Percentiles rank a stretch among this genome's conserved stretches.
phyloP scores from a whole-genome alignment of 2,797 vertebrate genomes.

The Microhierax caerulescens region DNA sequence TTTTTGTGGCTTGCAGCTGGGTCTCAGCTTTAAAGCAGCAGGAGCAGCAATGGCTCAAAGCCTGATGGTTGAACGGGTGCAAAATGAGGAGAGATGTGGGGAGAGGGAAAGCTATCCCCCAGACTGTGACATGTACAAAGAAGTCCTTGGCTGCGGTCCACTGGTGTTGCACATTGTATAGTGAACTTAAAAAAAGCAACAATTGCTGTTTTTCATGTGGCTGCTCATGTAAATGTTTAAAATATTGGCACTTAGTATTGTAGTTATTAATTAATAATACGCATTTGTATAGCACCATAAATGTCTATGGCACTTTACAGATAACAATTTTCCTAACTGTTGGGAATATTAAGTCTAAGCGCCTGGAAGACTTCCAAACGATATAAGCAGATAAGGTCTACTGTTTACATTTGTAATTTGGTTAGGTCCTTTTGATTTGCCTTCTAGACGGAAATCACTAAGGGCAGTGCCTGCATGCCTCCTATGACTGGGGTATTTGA shows the following conservation, averaged over 20 bases:
- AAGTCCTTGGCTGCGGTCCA: background rate
- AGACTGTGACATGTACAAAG: background rate
- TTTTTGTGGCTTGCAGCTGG: fast-evolving
- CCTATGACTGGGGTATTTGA: background rate
- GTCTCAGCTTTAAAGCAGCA: background rate
- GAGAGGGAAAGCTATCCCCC: background rate
- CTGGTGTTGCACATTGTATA: background rate
- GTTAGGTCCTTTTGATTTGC: background rate
- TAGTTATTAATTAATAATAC: slow-evolving; percentile 44
- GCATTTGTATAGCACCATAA: slow-evolving; percentile 24
- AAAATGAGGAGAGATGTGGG: background rate
- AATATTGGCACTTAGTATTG: background rate
- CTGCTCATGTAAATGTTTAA: background rate
- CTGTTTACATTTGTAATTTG: slow-evolving; percentile 1
- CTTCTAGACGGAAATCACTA: background rate
- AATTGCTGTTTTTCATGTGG: background rate
- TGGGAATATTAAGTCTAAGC: background rate
- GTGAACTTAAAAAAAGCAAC: fast-evolving
- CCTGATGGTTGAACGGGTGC: background rate
- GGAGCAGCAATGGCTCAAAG: background rate
- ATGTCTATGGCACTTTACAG: background rate
- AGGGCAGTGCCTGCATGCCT: background rate
- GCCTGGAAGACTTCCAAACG: background rate
- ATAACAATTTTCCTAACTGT: slow-evolving; percentile 43
- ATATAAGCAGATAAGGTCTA: slow-evolving; percentile 3